Evolutionary conservation across 2,888 invertebrate genomes (phyloP), one percentile per base, ranked within the genome.

Genomic region (Lasioglossum zephyrum): DNA sequence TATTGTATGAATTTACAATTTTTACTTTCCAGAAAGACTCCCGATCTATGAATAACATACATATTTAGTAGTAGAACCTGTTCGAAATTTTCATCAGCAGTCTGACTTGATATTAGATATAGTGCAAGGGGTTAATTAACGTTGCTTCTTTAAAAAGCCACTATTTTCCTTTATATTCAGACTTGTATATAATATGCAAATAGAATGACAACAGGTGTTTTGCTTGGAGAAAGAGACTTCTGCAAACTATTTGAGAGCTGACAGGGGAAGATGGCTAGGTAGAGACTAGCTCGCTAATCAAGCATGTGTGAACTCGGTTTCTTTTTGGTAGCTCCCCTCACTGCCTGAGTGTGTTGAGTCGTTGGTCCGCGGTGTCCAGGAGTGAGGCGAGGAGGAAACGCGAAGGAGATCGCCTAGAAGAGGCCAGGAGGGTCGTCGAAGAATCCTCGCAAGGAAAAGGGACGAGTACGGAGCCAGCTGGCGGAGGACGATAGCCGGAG

Each of bases 361-460:
- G 18, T 49, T 53, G 22, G 53, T 22, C 9, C 53, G 22, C 53
- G 60, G 60, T 60, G 60, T 60, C 60, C 26, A 16, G 26, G 26
- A 60, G 60, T 11, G 11, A 60, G 26, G n/a, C n/a, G 60, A 60
- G 60, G 26, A 60, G 60, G 60, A 60, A 60, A 60, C 60, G 60
- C 60, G 16, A 16, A 63, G 66, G 36, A 36, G 66, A 66, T 63
- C 31, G 39, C 53, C 73, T 22, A 31, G 22, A 84, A 74, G 76
- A 73, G 72, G 75, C 57, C 72, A 41, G 31, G 41, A n/a, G 39
- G 85, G 85, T 85, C 78, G 72, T 73, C 60, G 13, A 84, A 31
- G 81, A 74, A 74, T 77, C 85, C 31, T 47, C 31, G 13, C 39
- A 44, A 72, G 60, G 53, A 63, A 79, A 74, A 72, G 36, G 60